Percentiles rank a stretch among this genome's conserved stretches.
Evolutionary conservation across 2,888 invertebrate species (phyloP).

Genomic region (Habrosyne pyritoides): DNA sequence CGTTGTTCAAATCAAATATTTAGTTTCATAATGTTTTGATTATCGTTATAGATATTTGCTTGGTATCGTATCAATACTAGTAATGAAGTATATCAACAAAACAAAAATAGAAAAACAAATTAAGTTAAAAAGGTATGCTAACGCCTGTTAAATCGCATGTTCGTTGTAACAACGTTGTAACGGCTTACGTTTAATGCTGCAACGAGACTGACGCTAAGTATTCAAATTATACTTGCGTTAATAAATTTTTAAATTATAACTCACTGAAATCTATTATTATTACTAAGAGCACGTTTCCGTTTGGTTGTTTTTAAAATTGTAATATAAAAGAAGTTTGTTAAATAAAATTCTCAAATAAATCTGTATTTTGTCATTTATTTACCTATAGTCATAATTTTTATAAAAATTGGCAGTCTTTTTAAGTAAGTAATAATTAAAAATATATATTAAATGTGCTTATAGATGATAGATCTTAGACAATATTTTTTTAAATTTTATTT

Average conservation of each 20-base stretch:
- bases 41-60: background rate
- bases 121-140: background rate
- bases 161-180: background rate
- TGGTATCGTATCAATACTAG: background rate
- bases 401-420: conserved; percentile 59
- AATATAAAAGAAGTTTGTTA: conserved; percentile 66
- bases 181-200: conserved; percentile 44
- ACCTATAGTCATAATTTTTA: conserved; percentile 26
- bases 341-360: conserved; percentile 66
- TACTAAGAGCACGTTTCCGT: conserved; percentile 64
- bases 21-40: background rate
- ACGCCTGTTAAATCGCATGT: background rate
- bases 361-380: conserved; percentile 53
- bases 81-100: background rate
- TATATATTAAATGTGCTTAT: conserved; percentile 18
- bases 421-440: conserved; percentile 12
- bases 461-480: conserved; percentile 6
- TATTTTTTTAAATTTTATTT: no score
- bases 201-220: conserved; percentile 56
- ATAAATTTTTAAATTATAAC: conserved; percentile 29
- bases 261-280: conserved; percentile 59
- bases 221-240: conserved; percentile 25
- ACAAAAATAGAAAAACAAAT: background rate
- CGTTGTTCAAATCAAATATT: background rate
- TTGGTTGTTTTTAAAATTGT: conserved; percentile 51